These are phyloP conservation scores for Lytechinus pictus DNA, from an alignment of 35 echinoderm and acorn worm genomes.

Conservation along the genomic window DNA sequence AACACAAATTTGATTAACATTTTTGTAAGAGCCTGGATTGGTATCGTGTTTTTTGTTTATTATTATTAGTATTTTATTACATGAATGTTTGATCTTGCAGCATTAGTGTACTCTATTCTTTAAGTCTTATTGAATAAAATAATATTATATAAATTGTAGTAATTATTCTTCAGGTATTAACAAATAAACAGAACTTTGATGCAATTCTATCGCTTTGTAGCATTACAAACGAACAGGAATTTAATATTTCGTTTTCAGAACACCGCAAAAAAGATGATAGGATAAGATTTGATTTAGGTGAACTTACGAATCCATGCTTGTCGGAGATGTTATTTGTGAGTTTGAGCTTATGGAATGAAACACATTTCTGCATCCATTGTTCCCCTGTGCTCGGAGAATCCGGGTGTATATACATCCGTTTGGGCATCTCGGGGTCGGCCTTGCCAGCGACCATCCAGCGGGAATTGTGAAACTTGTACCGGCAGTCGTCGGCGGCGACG, in stretches of 20 bases:
- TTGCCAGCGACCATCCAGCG: constrained; percentile 99
- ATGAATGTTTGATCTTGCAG: too few species aligned
- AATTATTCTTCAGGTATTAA: too few species aligned
- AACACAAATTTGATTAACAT: too few species aligned
- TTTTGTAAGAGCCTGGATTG: too few species aligned
- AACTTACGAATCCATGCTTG: constrained; percentile 99
- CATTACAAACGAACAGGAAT: background rate
- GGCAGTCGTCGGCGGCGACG: constrained; percentile 96
- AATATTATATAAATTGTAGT: too few species aligned
- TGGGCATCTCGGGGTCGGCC: constrained; percentile 99
- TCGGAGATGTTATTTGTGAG: constrained; percentile 99
- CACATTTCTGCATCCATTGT: constrained; percentile 99
- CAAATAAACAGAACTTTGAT: too few species aligned
- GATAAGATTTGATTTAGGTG: background rate
- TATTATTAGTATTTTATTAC: too few species aligned
- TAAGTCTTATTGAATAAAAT: too few species aligned
- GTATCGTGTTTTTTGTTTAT: too few species aligned
- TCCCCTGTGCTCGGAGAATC: constrained; percentile 97
- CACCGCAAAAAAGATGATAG: background rate
- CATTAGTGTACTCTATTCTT: too few species aligned
- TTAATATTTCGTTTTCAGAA: background rate
- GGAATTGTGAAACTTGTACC: constrained; percentile 99
- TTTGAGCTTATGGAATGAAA: constrained; percentile 99
- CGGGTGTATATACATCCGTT: constrained; percentile 98
- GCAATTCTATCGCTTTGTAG: too few species aligned